A percentile compares a stretch with the other conserved stretches of the same genome.
phyloP scores from a whole-genome alignment of 37 sponge, comb jelly and placozoan species.

The Crambe crambe region DNA sequence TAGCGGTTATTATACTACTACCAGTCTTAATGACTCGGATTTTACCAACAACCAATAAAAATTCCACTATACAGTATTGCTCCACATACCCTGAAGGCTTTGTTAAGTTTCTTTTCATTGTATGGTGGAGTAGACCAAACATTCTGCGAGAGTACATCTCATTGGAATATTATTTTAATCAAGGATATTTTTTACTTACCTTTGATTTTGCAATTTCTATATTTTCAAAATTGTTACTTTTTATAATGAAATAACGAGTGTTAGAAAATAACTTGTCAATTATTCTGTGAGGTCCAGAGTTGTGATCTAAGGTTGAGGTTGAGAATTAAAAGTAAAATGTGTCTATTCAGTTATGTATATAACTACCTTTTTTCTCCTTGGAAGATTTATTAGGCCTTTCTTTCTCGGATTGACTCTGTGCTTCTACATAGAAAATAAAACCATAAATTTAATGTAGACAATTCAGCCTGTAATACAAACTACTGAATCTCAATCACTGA shows the following conservation, averaged over 20 bases:
- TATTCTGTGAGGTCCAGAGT: slow-evolving; percentile 62
- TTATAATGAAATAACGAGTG: slow-evolving; percentile 96
- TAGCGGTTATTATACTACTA: no score
- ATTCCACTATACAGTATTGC: not conserved
- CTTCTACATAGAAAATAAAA: not conserved
- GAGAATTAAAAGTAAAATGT: no score
- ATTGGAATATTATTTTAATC: not conserved
- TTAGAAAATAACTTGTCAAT: slow-evolving; percentile 82
- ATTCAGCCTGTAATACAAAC: no score
- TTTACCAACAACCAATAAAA: not conserved
- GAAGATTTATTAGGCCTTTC: not conserved
- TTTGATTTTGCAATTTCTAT: slow-evolving; percentile 86
- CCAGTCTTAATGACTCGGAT: not conserved
- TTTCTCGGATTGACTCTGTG: not conserved
- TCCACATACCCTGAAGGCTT: slow-evolving; percentile 71
- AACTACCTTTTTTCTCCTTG: not conserved
- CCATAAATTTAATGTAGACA: no score
- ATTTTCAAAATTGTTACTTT: slow-evolving; percentile 98
- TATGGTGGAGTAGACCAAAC: slow-evolving; percentile 92
- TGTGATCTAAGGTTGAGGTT: not conserved
- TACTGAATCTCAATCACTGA: no score
- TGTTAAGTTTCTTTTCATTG: slow-evolving; percentile 93
- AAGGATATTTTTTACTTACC: slow-evolving; percentile 17
- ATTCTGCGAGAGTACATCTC: slow-evolving; percentile 29
- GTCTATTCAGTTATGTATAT: not conserved